Conservation (phyloP, 2,113 vertebrate genomes). For the Uria lomvia region DNA sequence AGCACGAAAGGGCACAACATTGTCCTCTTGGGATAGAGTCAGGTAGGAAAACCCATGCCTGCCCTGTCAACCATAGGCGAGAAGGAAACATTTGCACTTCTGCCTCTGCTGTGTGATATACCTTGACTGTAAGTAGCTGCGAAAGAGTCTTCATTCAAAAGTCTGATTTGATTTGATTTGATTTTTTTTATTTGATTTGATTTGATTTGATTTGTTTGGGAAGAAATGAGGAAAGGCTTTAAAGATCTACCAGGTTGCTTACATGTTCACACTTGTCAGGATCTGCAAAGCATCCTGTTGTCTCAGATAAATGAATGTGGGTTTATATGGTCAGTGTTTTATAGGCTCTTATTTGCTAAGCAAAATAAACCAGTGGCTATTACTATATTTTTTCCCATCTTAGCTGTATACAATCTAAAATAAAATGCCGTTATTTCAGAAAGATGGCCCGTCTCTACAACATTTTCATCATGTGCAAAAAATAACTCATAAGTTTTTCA, state of each 20-base stretch:
- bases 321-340: background rate
- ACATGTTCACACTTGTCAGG: background rate
- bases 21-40: background rate
- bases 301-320: background rate
- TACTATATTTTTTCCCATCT: background rate
- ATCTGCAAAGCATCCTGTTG: background rate
- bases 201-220: background rate
- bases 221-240: background rate
- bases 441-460: background rate
- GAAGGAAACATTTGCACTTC: background rate
- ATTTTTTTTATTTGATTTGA: background rate
- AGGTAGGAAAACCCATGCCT: background rate
- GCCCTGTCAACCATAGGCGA: background rate
- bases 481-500: background rate
- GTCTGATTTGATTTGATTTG: background rate
- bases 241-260: background rate
- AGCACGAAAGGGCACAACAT: background rate
- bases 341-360: background rate
- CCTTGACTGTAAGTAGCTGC: background rate
- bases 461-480: background rate
- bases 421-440: background rate
- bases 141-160: background rate
- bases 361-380: background rate
- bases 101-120: background rate
- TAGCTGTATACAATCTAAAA: background rate